Percentiles rank a stretch among this genome's conserved stretches.
These are phyloP conservation scores for Mus spretus DNA, from an alignment of 2,797 vertebrate genomes.

Conservation along the genomic window DNA sequence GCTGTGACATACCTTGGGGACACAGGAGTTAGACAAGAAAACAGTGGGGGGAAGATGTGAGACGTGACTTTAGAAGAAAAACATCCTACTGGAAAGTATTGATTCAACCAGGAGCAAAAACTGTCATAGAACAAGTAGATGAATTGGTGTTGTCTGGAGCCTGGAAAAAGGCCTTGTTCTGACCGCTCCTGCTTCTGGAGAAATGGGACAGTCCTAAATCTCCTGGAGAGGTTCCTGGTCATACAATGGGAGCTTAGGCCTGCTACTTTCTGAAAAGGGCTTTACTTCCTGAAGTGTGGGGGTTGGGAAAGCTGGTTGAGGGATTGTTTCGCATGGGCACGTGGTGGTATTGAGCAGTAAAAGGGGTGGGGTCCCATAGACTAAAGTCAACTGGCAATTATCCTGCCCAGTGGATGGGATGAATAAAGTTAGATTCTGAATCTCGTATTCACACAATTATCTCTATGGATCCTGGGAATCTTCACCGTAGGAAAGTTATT, in stretches of 20 bases:
- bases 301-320: not conserved
- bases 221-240: not conserved
- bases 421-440: not conserved
- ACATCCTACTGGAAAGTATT: not conserved
- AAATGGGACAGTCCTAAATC: not conserved
- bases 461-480: not conserved
- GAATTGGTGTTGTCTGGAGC: not conserved
- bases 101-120: conserved; percentile 40
- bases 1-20: not conserved
- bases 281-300: not conserved
- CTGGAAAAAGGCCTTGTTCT: conserved; percentile 5
- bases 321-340: not conserved
- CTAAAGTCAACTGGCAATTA: not conserved
- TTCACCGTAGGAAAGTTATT: not conserved
- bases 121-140: not conserved
- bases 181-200: not conserved
- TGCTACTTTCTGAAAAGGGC: not conserved
- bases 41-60: conserved; percentile 30
- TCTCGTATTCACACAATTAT: not conserved
- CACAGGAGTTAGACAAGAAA: conserved; percentile 28
- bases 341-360: not conserved
- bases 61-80: conserved; percentile 5
- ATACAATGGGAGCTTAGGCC: not conserved
- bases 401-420: not conserved
- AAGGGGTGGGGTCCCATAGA: not conserved